These are phyloP conservation scores for Tiphia femorata DNA, from an alignment of 2,888 invertebrate genomes.

Conservation along the genomic window DNA sequence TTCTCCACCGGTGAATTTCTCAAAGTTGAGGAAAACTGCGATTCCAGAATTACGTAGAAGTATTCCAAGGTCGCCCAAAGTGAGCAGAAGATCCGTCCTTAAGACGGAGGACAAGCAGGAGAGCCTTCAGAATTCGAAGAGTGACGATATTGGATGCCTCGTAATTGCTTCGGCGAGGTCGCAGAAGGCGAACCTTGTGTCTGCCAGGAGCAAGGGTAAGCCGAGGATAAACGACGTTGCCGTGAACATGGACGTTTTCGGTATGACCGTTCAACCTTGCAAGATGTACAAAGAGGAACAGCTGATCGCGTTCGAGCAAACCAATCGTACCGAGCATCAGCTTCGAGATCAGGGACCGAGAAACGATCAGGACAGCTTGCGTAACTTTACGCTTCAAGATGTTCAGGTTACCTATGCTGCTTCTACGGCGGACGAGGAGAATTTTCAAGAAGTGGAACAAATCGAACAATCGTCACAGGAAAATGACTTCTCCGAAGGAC, in stretches of 20 bases:
- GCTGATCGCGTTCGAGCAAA: conserved; percentile 41
- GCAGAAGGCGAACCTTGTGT: conserved; percentile 29
- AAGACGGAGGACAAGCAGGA: too few relatives aligned
- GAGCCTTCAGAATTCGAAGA: too few relatives aligned
- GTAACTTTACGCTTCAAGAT: too few relatives aligned
- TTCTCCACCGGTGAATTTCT: neutral
- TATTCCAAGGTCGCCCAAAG: neutral
- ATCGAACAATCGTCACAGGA: neutral
- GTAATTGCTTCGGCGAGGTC: conserved; percentile 11
- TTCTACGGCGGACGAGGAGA: neutral
- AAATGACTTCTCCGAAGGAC: neutral
- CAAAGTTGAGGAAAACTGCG: neutral
- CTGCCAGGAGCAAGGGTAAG: conserved; percentile 38
- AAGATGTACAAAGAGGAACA: conserved; percentile 22
- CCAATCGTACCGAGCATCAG: too few relatives aligned
- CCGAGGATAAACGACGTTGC: conserved; percentile 64
- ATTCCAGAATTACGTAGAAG: neutral
- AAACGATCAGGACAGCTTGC: too few relatives aligned
- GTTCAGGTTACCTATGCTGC: neutral
- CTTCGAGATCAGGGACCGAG: too few relatives aligned
- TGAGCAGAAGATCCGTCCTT: neutral
- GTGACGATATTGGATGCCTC: neutral
- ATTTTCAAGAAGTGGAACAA: neutral
- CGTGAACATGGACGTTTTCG: conserved; percentile 59
- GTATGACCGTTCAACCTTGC: conserved; percentile 62